phyloP scores from a whole-genome alignment of 2,797 vertebrate genomes.

The Decapterus maruadsi region DNA sequence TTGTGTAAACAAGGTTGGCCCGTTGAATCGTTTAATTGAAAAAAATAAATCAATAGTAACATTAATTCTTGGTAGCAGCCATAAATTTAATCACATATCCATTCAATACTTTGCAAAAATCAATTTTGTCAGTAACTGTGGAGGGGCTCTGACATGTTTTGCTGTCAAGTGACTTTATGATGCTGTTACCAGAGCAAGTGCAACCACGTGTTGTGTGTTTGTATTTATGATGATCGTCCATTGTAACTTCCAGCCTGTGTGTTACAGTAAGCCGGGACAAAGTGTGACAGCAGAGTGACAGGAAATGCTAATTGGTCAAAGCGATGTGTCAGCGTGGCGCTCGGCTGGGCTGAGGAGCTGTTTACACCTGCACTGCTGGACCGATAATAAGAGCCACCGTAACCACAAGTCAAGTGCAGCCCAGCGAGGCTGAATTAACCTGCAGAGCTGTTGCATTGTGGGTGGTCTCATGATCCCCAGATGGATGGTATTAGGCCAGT shows the following conservation, averaged over 20 bases:
- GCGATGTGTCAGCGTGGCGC: conserved; percentile 63
- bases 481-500: conserved; percentile 14
- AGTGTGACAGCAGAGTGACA: conserved; percentile 61
- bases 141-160: background rate
- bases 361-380: conserved; percentile 62
- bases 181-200: background rate
- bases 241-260: conserved; percentile 30
- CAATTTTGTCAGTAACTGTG: background rate
- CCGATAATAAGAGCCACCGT: conserved; percentile 53
- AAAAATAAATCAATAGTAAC: background rate
- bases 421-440: conserved; percentile 42
- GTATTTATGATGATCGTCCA: conserved; percentile 17
- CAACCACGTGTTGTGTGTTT: conserved; percentile 8
- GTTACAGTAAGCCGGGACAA: conserved; percentile 42
- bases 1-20: too few relatives aligned
- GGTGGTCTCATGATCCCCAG: conserved; percentile 29
- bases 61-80: background rate
- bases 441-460: conserved; percentile 33
- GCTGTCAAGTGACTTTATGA: background rate
- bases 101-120: background rate
- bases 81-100: background rate
- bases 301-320: conserved; percentile 73
- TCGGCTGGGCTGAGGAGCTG: conserved; percentile 55
- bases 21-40: too few relatives aligned
- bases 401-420: conserved; percentile 46